Evolutionary conservation across 2,797 vertebrate species (phyloP), one percentile per base, ranked within the genome.

Genomic region (Myotis pilosus): DNA sequence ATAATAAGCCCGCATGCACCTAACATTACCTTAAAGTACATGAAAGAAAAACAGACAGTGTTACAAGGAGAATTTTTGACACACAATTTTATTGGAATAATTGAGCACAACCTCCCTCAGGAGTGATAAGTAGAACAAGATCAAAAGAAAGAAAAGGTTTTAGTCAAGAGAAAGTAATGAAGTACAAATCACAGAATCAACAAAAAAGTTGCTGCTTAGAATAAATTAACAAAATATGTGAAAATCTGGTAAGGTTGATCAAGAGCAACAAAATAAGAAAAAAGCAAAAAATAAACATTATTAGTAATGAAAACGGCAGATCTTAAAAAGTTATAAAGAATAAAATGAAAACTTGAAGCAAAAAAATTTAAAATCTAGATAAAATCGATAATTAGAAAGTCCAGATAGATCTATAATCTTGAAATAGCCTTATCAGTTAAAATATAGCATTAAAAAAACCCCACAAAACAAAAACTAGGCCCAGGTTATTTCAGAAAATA

Each of bases 41-140:
- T 11, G 82, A 60, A 82, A 20, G 69, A 83, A 72, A 74, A 66
- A 53, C 23, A 83, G 47, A 20, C 2, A n/a, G 1, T 47, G 11
- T 87, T 72, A 51, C 13, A 82, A 89, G 55, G 22, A 53, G 25
- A 85, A 68, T 79, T 89, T 76, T 33, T 64, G 15, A 62, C 62
- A 53, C 0, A 47, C 7, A 19, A 2, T 69, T 87, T 87, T 79
- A 89, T 44, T 82, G 41, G n/a, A 68, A 30, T 74, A n/a, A 57
- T 79, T 86, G 74, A 72, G 30, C 3, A 22, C 82, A 55, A 49
- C 36, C 38, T 85, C 20, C 51, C n/a, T 75, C 55, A 89, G 20
- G 38, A 95, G 1, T 82, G 33, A n/a, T 74, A 83, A 72, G 47
- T 68, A 78, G 20, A 94, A 82, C 38, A 94, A 72, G 38, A 88